These are phyloP conservation scores for Ormyrus rosae DNA, from an alignment of 2,888 invertebrate species.

Conservation along the genomic window DNA sequence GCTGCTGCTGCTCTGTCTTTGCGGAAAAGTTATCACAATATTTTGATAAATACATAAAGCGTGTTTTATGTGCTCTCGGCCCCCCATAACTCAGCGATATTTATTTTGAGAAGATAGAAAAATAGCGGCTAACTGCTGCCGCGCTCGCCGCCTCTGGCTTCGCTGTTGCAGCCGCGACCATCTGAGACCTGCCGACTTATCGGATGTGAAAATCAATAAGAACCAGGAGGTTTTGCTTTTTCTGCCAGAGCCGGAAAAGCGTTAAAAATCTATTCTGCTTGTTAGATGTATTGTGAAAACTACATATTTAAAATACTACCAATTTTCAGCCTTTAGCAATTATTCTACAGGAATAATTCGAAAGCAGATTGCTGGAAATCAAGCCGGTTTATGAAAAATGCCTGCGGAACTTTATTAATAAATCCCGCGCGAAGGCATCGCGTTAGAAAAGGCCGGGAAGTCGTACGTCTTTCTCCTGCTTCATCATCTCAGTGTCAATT, in stretches of 20 bases:
- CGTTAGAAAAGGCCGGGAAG: background rate
- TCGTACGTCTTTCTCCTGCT: constrained; percentile 37
- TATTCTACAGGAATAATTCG: background rate
- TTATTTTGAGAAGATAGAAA: constrained; percentile 71
- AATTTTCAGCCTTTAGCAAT: background rate
- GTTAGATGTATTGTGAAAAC: too few species aligned
- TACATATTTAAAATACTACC: background rate
- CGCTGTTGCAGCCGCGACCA: constrained; percentile 53
- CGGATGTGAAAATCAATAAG: constrained; percentile 63
- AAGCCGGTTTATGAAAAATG: constrained; percentile 19
- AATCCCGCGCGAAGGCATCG: background rate
- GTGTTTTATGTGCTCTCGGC: constrained; percentile 66
- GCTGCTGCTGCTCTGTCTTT: constrained; percentile 46
- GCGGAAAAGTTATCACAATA: constrained; percentile 70
- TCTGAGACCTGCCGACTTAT: constrained; percentile 62
- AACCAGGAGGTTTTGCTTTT: constrained; percentile 30
- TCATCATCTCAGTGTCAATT: constrained; percentile 57
- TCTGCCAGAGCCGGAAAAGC: too few species aligned
- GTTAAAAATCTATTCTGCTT: too few species aligned
- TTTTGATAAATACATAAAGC: constrained; percentile 74
- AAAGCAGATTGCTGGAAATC: constrained; percentile 11
- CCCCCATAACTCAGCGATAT: constrained; percentile 69
- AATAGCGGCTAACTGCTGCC: constrained; percentile 64
- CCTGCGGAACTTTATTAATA: constrained; percentile 46
- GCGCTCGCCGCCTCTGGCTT: background rate